Conservation (phyloP, 2,888 invertebrate genomes). For the Mechanitis mazaeus region DNA sequence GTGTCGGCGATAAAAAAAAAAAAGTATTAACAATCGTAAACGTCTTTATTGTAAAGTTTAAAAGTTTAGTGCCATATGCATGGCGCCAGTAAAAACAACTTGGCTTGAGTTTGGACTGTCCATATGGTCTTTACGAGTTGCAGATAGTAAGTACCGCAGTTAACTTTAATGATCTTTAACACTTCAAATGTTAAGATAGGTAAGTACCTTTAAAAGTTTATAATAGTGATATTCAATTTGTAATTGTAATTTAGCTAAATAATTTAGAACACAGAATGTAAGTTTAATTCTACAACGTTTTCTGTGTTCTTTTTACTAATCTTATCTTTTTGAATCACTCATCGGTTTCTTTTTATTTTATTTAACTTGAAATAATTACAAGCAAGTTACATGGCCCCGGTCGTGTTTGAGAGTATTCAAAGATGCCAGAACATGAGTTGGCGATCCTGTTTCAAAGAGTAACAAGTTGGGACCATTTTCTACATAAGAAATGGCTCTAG, state of each 20-base stretch:
- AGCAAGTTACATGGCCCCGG: neutral
- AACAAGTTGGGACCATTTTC: neutral
- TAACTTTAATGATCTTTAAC: constrained; percentile 3
- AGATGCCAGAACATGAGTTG: constrained; percentile 5
- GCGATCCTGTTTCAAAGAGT: constrained; percentile 6
- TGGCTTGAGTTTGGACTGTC: constrained; percentile 9
- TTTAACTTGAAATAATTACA: constrained; percentile 1
- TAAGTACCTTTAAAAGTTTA: neutral
- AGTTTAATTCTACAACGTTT: neutral
- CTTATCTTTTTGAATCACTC: neutral
- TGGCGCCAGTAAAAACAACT: constrained; percentile 66
- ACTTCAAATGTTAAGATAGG: constrained; percentile 6
- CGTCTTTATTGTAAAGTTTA: constrained; percentile 49
- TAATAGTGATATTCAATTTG: neutral
- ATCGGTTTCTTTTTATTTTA: neutral
- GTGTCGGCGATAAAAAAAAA: constrained; percentile 54
- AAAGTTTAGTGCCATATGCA: constrained; percentile 55
- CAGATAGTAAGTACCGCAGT: constrained; percentile 7
- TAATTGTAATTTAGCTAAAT: neutral
- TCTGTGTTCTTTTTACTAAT: neutral
- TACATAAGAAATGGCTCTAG: neutral
- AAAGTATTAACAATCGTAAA: constrained; percentile 51
- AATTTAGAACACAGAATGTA: neutral
- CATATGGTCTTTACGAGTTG: constrained; percentile 18
- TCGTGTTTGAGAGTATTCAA: constrained; percentile 5